phyloP scores from a whole-genome alignment of 2,113 vertebrate genomes.

The Pampusana beccarii region DNA sequence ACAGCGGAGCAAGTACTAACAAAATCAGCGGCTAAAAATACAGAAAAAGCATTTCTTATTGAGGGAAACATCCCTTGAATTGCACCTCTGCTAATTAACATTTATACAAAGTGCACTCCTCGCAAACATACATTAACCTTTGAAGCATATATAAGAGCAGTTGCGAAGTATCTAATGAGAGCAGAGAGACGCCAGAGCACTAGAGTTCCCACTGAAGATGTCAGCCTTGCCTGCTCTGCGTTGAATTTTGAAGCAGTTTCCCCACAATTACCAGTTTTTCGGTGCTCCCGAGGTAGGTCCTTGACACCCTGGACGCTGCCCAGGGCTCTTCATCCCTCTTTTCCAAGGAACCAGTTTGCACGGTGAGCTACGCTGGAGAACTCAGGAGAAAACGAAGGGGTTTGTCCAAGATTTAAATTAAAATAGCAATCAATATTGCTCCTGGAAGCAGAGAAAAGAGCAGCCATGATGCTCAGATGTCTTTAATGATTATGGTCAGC shows the following conservation, averaged over 20 bases:
- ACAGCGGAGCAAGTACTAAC: background rate
- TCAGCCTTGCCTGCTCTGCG: background rate
- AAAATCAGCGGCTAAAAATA: slow-evolving; percentile 14
- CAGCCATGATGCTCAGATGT: background rate
- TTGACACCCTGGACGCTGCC: background rate
- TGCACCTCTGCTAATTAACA: slow-evolving; percentile 27
- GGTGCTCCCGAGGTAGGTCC: background rate
- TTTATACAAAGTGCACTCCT: slow-evolving; percentile 44
- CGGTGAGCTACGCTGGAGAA: background rate
- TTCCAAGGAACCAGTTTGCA: no score
- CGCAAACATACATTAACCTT: slow-evolving; percentile 66
- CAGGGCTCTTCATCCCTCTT: no score
- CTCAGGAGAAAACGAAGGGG: background rate
- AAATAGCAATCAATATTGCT: slow-evolving; percentile 11
- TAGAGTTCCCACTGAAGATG: background rate
- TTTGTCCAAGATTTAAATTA: slow-evolving; percentile 28
- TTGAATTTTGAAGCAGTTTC: background rate
- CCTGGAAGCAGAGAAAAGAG: background rate
- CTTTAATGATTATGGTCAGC: slow-evolving; percentile 11
- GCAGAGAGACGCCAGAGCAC: background rate
- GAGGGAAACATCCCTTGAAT: background rate
- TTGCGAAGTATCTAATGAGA: slow-evolving; percentile 12
- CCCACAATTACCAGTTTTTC: background rate
- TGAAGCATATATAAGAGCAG: slow-evolving; percentile 37
- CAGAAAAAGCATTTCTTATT: background rate